Base-by-base conservation (phyloP, 2,888 invertebrate species). In the Nasonovia ribisnigri region DNA sequence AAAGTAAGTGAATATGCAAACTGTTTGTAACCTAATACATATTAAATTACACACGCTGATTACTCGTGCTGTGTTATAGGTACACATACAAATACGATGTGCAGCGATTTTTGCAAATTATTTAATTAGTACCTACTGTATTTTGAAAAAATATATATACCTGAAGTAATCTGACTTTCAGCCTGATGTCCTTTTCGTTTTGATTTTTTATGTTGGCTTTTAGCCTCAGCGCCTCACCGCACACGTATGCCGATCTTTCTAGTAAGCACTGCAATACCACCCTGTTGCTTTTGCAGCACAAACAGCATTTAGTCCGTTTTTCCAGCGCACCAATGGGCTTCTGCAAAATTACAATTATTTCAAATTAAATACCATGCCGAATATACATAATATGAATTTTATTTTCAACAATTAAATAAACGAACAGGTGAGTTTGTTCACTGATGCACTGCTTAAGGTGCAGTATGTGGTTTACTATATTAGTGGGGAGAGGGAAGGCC, bases 201-300 rank as follows among this genome's bases (percentile, higher is more conserved):
- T 97, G 97, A 96, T 97, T 97, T 96, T 97, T 97, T 94, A 98
- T 97, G 94, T 97, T 97, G 57, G 97, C 97, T 95, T 97, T 97
- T 89, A 97, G 95, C 95, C 97, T 96, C 94, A 97, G 96, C 95
- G 97, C 97, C 95, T 97, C 97, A 16, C 97, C 97, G 95, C 97
- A 97, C 91, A 97, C 97, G 95, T 97, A 98, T 42, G 97, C 97
- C 16, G 97, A 97, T 94, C 97, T 96, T 95, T 97, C 97, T 92
- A 98, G 96, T 91, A 97, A 97, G 77, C 97, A 95, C 94, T 97
- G 96, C 92, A 98, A 96, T 84, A 96, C 96, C 2, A 98, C 96
- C 20, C 97, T 97, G 43, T 97, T 97, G 94, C 97, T 96, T 95
- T 97, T 97, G 95, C 97, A 98, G 95, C 97, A 97, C 95, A 97